These are phyloP conservation scores for Heloderma charlesbogerti DNA, from an alignment of 2,113 vertebrate genomes.

Conservation along the genomic window DNA sequence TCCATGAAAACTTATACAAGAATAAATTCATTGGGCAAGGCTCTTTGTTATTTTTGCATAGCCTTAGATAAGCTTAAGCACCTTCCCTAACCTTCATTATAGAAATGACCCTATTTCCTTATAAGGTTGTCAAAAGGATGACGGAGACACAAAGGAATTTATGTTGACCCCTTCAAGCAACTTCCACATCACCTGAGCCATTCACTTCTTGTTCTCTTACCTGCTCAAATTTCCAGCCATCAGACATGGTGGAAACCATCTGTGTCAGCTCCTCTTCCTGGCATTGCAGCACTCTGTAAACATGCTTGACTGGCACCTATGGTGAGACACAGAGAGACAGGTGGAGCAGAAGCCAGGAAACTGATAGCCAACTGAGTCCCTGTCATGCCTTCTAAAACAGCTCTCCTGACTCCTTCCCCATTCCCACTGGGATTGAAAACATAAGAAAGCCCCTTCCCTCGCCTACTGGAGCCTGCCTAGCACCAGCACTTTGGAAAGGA, in stretches of 20 bases:
- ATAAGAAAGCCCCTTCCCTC: neutral
- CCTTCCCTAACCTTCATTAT: neutral
- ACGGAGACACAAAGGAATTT: neutral
- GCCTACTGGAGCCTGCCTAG: neutral
- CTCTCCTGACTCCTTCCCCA: neutral
- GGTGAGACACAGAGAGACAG: neutral
- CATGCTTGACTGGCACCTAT: constrained; percentile 95
- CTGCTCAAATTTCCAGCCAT: constrained; percentile 99
- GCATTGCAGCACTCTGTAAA: constrained; percentile 97
- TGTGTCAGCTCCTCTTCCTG: constrained; percentile 98
- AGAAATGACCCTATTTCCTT: neutral
- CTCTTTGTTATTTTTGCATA: too few species aligned
- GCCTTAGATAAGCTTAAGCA: too few species aligned
- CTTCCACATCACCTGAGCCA: neutral
- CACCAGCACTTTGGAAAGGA: neutral
- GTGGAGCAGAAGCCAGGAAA: neutral
- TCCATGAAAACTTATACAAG: too few species aligned
- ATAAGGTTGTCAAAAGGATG: too few species aligned
- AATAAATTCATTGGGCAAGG: too few species aligned
- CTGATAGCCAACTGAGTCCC: neutral
- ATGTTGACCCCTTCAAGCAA: neutral
- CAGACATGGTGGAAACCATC: constrained; percentile 99
- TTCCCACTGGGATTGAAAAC: too few species aligned
- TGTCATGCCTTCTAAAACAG: neutral
- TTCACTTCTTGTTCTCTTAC: constrained; percentile 68